Conservation (phyloP, 2,888 invertebrate species). For the Caenorhabditis sp. region DNA sequence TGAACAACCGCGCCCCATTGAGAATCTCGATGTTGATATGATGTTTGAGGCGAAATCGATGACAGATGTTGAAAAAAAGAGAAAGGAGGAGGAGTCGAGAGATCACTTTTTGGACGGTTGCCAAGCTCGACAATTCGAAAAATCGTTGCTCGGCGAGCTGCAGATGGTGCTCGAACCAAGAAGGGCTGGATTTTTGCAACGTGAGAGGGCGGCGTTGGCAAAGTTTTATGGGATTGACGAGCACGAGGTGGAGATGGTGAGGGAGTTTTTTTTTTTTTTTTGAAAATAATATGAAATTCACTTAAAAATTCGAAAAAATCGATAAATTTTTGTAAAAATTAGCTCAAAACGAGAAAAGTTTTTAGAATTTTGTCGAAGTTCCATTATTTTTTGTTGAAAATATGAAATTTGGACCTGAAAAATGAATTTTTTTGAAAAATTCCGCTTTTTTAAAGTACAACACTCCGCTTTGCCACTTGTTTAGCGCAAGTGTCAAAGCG, state of each 20-base stretch:
- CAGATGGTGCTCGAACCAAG: constrained; percentile 24
- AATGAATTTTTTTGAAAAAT: no score
- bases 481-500: no score
- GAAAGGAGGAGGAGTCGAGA: background rate
- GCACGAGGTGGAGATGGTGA: constrained; percentile 10
- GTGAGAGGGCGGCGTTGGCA: constrained; percentile 28
- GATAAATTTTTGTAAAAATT: no score
- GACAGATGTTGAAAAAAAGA: constrained; percentile 19
- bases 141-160: constrained; percentile 25
- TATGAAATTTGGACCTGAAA: no score
- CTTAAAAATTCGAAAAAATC: no score
- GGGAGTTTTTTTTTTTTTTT: no score
- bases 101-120: constrained; percentile 32
- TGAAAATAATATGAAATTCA: no score
- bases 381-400: no score
- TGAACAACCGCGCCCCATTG: background rate
- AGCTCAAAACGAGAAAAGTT: no score
- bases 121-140: constrained; percentile 10
- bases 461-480: no score
- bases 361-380: no score
- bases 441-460: no score
- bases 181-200: constrained; percentile 14
- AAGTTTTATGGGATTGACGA: constrained; percentile 30
- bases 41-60: constrained; percentile 27
- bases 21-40: constrained; percentile 20